Conservation (phyloP, 53 echinoderm and acorn worm species). For the Astropecten irregularis region DNA sequence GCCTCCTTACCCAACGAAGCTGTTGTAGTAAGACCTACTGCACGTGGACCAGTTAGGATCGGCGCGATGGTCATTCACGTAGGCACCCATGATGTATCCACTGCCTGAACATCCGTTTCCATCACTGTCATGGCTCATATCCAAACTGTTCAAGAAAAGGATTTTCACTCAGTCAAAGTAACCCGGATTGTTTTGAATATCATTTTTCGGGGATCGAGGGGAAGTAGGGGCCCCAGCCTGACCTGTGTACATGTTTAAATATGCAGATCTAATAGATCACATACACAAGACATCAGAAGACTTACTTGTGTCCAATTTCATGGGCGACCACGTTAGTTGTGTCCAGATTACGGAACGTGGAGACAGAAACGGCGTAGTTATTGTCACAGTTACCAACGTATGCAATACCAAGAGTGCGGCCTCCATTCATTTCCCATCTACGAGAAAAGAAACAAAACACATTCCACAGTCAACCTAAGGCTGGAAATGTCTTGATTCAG, state of each 20-base stretch:
- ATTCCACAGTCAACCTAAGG: no score
- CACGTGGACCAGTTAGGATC: conserved; percentile 29
- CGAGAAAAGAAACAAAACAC: background rate
- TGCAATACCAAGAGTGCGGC: conserved; percentile 2
- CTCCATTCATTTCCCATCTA: conserved; percentile 1
- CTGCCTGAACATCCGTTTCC: background rate
- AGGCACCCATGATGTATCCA: conserved; percentile 27
- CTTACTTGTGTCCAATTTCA: conserved; percentile 34
- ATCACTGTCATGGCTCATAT: background rate
- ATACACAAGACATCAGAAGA: background rate
- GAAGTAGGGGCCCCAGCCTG: background rate
- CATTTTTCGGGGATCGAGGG: no score
- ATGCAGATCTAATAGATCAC: background rate
- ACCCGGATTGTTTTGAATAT: no score
- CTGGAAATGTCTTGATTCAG: no score
- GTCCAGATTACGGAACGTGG: background rate
- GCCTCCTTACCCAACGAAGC: conserved; percentile 7
- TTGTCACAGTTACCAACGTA: background rate
- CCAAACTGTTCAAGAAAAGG: no score
- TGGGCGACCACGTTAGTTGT: background rate
- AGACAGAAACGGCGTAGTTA: background rate
- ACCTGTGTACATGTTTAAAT: background rate
- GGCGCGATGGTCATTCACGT: background rate
- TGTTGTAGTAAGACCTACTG: conserved; percentile 24
- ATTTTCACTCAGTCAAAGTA: background rate